phyloP scores from a whole-genome alignment of 2,888 invertebrate genomes.

The Tachina grossa region DNA sequence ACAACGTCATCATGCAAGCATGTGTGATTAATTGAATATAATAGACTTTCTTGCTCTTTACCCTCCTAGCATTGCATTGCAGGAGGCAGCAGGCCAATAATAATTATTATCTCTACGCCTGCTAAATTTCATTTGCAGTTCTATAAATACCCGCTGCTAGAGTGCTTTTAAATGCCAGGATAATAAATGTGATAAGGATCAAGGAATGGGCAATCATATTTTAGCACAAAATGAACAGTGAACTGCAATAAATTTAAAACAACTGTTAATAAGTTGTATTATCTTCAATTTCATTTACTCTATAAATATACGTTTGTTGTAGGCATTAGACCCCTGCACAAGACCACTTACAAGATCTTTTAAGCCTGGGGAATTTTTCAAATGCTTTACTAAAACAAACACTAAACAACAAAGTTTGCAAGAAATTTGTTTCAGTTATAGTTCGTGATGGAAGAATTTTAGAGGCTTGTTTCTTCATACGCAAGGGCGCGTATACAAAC shows the following conservation, averaged over 20 bases:
- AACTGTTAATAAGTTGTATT: slow-evolving; percentile 7
- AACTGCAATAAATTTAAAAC: slow-evolving; percentile 11
- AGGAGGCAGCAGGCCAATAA: slow-evolving; percentile 4
- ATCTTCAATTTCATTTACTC: background rate
- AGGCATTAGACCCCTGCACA: too few species aligned
- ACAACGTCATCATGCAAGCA: background rate
- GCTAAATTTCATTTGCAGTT: slow-evolving; percentile 9
- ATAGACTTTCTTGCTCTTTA: slow-evolving; percentile 44
- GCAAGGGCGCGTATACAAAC: too few species aligned
- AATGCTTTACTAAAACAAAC: too few species aligned
- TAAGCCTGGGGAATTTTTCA: too few species aligned
- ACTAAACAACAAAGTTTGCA: too few species aligned
- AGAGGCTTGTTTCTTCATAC: too few species aligned
- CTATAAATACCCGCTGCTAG: background rate
- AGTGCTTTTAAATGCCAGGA: background rate
- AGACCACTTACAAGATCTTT: too few species aligned
- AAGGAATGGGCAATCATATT: background rate
- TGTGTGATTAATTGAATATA: slow-evolving; percentile 38
- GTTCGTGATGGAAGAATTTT: too few species aligned
- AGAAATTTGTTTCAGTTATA: too few species aligned
- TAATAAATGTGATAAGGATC: background rate
- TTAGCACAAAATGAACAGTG: background rate
- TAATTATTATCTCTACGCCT: slow-evolving; percentile 13
- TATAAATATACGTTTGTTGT: too few species aligned
- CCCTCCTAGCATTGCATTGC: slow-evolving; percentile 20